Evolutionary conservation across 2,797 vertebrate species (phyloP).

Genomic region (Thalassophryne amazonica): DNA sequence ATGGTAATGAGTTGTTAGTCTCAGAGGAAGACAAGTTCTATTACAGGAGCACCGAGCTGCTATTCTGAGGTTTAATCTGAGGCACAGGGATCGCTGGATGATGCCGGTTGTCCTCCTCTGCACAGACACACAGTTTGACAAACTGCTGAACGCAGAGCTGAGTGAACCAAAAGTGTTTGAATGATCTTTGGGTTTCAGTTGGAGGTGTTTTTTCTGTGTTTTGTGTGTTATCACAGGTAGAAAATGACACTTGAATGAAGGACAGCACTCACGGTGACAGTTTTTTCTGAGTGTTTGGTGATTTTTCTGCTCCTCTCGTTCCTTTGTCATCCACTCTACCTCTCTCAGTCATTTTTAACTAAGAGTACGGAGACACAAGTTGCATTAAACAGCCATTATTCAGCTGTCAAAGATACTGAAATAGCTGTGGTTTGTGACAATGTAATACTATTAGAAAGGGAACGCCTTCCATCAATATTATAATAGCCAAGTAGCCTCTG

Average conservation of each 20-base stretch:
- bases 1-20: constrained; percentile 79
- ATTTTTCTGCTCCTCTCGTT: not conserved
- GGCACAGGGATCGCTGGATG: not conserved
- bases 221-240: not conserved
- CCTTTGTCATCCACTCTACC: not conserved
- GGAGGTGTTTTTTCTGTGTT: not conserved
- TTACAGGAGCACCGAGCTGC: constrained; percentile 57
- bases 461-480: too few species aligned
- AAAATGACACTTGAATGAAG: not conserved
- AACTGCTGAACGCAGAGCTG: constrained; percentile 2
- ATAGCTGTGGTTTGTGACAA: too few species aligned
- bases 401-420: too few species aligned
- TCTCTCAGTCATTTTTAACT: not conserved
- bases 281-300: not conserved
- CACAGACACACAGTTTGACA: constrained; percentile 43
- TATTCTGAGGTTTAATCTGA: constrained; percentile 72
- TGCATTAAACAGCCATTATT: too few species aligned
- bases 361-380: too few species aligned
- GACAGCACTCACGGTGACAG: not conserved
- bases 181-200: not conserved
- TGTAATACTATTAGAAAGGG: too few species aligned
- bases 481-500: too few species aligned
- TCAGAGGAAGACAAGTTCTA: constrained; percentile 67
- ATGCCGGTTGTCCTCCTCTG: constrained; percentile 43
- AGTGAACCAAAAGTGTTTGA: not conserved